A percentile compares a stretch with the other conserved stretches of the same genome.
Conservation (phyloP, 2,113 vertebrate genomes). For the Chlorodrepanis virens region DNA sequence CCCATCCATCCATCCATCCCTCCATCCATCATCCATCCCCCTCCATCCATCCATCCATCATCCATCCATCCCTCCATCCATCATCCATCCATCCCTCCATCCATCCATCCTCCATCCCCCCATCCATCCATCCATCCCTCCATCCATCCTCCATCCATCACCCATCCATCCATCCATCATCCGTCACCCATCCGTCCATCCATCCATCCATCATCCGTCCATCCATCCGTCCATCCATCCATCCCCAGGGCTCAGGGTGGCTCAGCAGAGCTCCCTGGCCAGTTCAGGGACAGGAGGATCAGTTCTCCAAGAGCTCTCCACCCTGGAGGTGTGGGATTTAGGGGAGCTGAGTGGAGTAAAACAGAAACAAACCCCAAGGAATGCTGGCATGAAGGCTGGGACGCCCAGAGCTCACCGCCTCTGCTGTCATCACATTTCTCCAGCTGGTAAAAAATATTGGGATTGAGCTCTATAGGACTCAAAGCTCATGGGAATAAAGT, state of each 20-base stretch:
- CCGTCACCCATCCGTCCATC: no score
- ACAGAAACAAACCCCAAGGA: rapidly evolving
- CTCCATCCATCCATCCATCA: not conserved
- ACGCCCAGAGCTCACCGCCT: not conserved
- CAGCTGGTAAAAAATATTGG: rapidly evolving
- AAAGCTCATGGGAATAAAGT: not conserved
- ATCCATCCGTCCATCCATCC: no score
- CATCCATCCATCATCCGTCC: no score
- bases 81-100: no score
- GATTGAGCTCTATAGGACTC: rapidly evolving
- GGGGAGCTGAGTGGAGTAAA: rapidly evolving
- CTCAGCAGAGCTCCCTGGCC: rapidly evolving
- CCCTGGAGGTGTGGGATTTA: rapidly evolving
- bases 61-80: no score
- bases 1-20: no score
- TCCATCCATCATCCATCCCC: no score
- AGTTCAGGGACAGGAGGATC: rapidly evolving
- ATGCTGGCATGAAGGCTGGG: rapidly evolving
- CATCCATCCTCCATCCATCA: no score
- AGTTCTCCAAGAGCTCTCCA: rapidly evolving
- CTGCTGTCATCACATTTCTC: rapidly evolving
- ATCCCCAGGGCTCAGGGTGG: rapidly evolving
- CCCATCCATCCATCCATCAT: no score
- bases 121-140: no score
- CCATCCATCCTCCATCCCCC: no score